Percentiles rank a stretch among this genome's conserved stretches.
These are phyloP conservation scores for Limnephilus auricula DNA, from an alignment of 2,888 invertebrate genomes.

Conservation along the genomic window DNA sequence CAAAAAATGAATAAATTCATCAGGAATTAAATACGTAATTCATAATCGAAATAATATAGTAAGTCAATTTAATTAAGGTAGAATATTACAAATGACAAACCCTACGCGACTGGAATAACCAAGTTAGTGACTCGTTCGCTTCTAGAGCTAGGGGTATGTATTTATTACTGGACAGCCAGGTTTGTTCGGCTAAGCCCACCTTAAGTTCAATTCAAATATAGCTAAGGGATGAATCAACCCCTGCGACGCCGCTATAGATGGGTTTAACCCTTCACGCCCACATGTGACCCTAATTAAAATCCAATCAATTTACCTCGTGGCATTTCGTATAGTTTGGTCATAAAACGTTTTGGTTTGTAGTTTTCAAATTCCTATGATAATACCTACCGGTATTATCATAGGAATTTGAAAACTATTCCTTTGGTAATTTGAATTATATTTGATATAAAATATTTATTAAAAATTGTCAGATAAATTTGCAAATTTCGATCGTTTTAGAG, in stretches of 20 bases:
- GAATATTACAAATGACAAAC: background rate
- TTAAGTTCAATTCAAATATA: slow-evolving; percentile 42
- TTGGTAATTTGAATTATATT: slow-evolving; percentile 3
- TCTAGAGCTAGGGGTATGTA: slow-evolving; percentile 5
- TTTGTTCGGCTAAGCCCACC: slow-evolving; percentile 35
- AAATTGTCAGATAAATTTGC: background rate
- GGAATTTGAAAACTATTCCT: slow-evolving; percentile 6
- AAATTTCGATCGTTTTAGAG: too few relatives aligned
- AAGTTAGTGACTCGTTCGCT: background rate
- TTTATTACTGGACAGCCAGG: slow-evolving; percentile 30
- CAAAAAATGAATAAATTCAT: too few relatives aligned
- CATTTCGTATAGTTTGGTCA: slow-evolving; percentile 22
- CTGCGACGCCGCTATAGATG: slow-evolving; percentile 18
- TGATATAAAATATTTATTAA: background rate
- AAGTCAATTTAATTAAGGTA: slow-evolving; percentile 2
- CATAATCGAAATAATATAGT: slow-evolving; percentile 15
- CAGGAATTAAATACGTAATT: background rate
- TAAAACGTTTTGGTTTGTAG: slow-evolving; percentile 35
- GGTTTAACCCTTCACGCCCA: slow-evolving; percentile 33
- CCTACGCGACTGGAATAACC: slow-evolving; percentile 9
- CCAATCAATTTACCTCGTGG: slow-evolving; percentile 16
- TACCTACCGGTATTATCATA: too few relatives aligned
- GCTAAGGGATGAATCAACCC: slow-evolving; percentile 39
- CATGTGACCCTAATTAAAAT: slow-evolving; percentile 45
- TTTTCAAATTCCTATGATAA: too few relatives aligned